Evolutionary conservation across 2,797 vertebrate genomes (phyloP), one percentile per base, ranked within the genome.

Genomic region (Corythornis leucogaster): DNA sequence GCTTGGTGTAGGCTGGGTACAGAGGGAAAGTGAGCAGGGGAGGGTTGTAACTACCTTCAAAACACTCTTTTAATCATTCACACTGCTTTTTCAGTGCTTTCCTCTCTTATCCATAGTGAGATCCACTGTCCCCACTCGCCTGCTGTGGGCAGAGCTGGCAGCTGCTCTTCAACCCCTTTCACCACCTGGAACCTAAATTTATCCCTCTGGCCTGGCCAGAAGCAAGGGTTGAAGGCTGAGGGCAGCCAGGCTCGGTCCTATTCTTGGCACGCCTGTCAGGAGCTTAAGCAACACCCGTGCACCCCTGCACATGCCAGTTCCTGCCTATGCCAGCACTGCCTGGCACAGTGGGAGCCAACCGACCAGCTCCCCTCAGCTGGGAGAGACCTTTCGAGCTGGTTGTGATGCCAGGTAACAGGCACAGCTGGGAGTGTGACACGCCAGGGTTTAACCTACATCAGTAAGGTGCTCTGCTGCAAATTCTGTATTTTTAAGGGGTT

Each of bases 101-200:
- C 31, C 30, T 74, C 18, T 31, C 70, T 30, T 21, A 35, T 22
- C 53, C 0, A 0, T 12, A 55, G 28, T 30, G 38, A 73, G 38
- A 40, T 61, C 43, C 2, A 6, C 54, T 25, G 30, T 71, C 12
- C 50, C 30, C 1, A 0, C 40, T 54, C 1, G 6, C 59, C 43
- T 38, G 43, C 13, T 1, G 1, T 4, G 0, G 64, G 33, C n/a
- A 55, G 51, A 51, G 55, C 45, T 46, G 48, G 76, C 80, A 85
- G 83, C 83, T 87, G 57, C 38, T 87, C 51, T 90, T 58, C 70
- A 68, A 33, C 21, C 40, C 43, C 16, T 73, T 80, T 80, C 1
- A 3, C 80, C 80, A 92, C 83, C 87, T 85, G 71, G 48, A 74
- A 69, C 38, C 62, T 81, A 80, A 81, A 81, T 81, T 85, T 81